Base-by-base conservation (phyloP, 2,113 vertebrate species). In the Myrmecobius fasciatus region DNA sequence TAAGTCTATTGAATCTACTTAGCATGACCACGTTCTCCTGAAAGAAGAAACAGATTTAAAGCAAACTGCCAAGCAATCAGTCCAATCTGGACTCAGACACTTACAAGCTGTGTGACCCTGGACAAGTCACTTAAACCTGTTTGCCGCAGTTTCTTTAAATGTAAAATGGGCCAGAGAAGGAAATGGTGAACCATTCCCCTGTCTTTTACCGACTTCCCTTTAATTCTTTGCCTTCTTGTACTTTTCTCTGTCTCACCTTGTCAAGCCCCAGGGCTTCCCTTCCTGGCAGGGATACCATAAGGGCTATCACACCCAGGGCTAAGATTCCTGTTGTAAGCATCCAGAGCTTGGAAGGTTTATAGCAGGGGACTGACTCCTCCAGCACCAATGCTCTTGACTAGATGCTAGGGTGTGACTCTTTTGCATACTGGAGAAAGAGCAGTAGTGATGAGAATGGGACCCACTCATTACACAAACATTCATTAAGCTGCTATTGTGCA, bases 51-150 rank as follows among this genome's bases (percentile, higher is more conserved):
- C 91, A 96, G 94, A 95, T 60, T 49, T 22, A 53, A 91, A 96
- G 91, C 96, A 96, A 94, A n/a, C 22, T 43, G n/a, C 54, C 88
- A n/a, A 89, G 92, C 94, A 96, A 92, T 93, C 49, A 95, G 36
- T 75, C 36, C 22, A n/a, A n/a, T 75, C 6, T 22, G 20, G 14
- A 0, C 14, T 75, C 14, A 75, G 67, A 75, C 1, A 11, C 67
- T n/a, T n/a, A 43, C 2, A 31, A 11, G 9, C 17, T 83, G 1
- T 43, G n/a, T 83, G 36, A 83, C 67, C 36, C 67, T 83, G 67
- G 67, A 5, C 67, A 83, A 43, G 5, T 43, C 17, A 83, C 6
- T 75, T 43, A 67, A 31, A 3, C 56, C 56, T 43, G 20, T 83
- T 83, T 83, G 67, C 67, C n/a, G 43, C 67, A 83, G n/a, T 83